Evolutionary conservation across 2,888 invertebrate genomes (phyloP).

Genomic region (Creontiades dilutus): DNA sequence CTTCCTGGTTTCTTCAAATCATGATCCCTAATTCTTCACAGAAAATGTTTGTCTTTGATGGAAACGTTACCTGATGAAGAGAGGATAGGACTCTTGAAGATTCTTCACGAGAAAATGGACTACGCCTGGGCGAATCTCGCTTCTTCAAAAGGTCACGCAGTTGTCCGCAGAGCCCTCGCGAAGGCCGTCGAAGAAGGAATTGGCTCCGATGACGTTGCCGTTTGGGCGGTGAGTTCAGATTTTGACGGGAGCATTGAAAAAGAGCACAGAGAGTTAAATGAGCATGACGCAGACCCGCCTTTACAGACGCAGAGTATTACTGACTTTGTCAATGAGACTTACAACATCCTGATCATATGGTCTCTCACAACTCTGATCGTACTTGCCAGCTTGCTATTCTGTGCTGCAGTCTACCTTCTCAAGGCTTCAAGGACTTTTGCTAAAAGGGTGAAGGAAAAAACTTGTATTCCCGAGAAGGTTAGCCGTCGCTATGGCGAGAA

Average conservation of each 20-base stretch:
- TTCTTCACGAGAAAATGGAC: slow-evolving; percentile 64
- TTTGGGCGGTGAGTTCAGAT: slow-evolving; percentile 61
- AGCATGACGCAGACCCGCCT: slow-evolving; percentile 2
- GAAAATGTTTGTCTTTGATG: slow-evolving; percentile 38
- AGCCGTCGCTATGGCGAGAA: neutral
- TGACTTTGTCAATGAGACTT: slow-evolving; percentile 49
- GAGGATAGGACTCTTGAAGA: slow-evolving; percentile 24
- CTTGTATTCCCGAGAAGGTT: slow-evolving; percentile 15
- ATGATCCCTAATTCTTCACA: slow-evolving; percentile 28
- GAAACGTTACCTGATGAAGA: slow-evolving; percentile 18
- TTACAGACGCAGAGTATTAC: neutral
- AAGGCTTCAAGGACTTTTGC: slow-evolving; percentile 37
- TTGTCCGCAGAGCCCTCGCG: slow-evolving; percentile 53
- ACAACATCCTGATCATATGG: slow-evolving; percentile 59
- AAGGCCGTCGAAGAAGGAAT: slow-evolving; percentile 56
- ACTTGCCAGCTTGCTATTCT: slow-evolving; percentile 47
- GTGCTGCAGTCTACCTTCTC: slow-evolving; percentile 32
- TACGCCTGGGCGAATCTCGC: slow-evolving; percentile 59
- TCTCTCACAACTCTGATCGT: slow-evolving; percentile 51
- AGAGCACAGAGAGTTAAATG: neutral
- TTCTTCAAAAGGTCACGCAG: slow-evolving; percentile 21
- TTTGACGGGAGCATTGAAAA: slow-evolving; percentile 23
- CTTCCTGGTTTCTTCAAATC: neutral
- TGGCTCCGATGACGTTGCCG: slow-evolving; percentile 55
- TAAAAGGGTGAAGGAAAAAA: slow-evolving; percentile 37